Percentiles rank a stretch among this genome's conserved stretches.
Conservation (phyloP, 1,140 invertebrate genomes). For the Brachionus koreanus region DNA sequence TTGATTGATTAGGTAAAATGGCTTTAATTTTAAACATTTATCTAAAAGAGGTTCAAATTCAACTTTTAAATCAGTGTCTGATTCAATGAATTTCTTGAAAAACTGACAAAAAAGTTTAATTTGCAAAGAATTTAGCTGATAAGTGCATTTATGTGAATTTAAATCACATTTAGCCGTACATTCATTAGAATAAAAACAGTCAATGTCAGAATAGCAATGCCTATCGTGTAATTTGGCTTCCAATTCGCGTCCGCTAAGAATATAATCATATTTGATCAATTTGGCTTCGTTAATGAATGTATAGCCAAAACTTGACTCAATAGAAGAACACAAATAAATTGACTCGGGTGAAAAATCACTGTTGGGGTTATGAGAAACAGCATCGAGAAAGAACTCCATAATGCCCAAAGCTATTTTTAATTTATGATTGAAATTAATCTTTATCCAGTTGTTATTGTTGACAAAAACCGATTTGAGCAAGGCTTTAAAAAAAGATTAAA, state of each 20-base stretch:
- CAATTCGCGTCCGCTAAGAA: background rate
- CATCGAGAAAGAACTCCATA: slow-evolving; percentile 6
- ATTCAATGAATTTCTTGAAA: background rate
- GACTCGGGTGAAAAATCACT: slow-evolving; percentile 9
- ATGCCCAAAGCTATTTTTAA: background rate
- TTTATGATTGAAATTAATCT: background rate
- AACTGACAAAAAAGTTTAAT: background rate
- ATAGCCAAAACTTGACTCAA: slow-evolving; percentile 17
- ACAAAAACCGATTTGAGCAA: slow-evolving; percentile 13
- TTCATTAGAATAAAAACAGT: background rate
- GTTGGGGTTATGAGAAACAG: background rate
- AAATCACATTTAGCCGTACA: slow-evolving; percentile 13
- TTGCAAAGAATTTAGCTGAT: background rate
- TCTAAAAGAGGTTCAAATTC: background rate
- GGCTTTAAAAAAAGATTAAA: background rate
- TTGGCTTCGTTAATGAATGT: slow-evolving; percentile 15
- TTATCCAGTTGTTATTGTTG: slow-evolving; percentile 4
- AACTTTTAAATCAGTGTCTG: background rate
- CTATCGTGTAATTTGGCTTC: background rate
- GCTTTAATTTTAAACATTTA: background rate
- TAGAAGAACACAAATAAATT: slow-evolving; percentile 9
- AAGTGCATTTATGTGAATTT: background rate
- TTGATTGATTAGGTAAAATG: background rate
- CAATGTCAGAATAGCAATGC: background rate
- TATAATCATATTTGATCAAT: background rate